A percentile compares a stretch with the other conserved stretches of the same genome.
These are phyloP conservation scores for Urocolius indicus DNA, from an alignment of 2,113 vertebrate genomes.

Conservation along the genomic window DNA sequence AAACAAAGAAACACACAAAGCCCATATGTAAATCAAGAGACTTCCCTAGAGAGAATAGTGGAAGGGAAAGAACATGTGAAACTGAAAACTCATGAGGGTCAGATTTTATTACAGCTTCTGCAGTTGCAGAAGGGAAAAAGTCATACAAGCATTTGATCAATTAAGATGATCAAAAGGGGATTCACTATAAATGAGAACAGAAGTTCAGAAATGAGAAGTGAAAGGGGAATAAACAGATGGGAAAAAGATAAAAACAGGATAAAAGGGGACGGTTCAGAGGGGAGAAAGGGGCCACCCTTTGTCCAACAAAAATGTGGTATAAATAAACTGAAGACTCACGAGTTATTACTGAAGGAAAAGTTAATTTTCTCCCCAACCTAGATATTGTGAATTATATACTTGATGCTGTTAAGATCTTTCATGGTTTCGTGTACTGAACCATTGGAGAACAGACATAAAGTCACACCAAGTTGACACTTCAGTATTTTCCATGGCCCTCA, in stretches of 20 bases:
- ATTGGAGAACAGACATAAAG: neutral
- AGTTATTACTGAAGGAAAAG: neutral
- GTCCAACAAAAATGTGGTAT: neutral
- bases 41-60: neutral
- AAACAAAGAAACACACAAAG: neutral
- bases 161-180: neutral
- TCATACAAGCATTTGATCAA: neutral
- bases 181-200: neutral
- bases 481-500: neutral
- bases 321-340: neutral
- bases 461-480: neutral
- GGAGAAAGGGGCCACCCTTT: neutral
- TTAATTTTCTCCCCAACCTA: neutral
- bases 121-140: neutral
- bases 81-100: neutral
- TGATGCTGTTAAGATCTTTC: neutral
- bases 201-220: neutral
- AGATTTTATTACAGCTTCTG: neutral
- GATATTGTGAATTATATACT: neutral
- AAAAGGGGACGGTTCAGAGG: neutral
- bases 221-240: neutral
- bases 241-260: neutral
- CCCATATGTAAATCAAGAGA: neutral
- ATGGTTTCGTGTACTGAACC: neutral
- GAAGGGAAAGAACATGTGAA: neutral